Conservation (phyloP, 92 coral and sea anemone genomes). For the Palythoa grandis region DNA sequence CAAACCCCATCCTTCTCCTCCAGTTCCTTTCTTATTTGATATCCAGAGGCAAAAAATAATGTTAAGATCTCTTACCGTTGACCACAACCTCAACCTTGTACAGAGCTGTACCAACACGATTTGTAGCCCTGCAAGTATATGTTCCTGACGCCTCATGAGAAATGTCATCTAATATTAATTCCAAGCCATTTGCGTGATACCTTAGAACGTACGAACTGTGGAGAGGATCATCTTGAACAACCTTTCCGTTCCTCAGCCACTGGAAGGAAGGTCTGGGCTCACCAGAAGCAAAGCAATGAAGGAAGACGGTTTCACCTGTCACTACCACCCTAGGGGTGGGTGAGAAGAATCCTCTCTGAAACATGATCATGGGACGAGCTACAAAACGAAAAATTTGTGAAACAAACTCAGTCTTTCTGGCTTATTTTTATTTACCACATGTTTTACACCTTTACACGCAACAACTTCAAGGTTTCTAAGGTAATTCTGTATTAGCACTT, state of each 20-base stretch:
- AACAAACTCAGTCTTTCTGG: neutral
- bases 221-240: neutral
- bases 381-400: neutral
- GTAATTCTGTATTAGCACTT: neutral
- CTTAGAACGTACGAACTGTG: neutral
- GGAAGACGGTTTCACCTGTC: neutral
- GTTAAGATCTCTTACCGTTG: too few relatives aligned
- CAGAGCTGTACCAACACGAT: constrained; percentile 4
- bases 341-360: constrained; percentile 17
- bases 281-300: constrained; percentile 23
- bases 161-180: neutral
- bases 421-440: neutral
- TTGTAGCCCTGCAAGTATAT: constrained; percentile 4
- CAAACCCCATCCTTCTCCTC: neutral
- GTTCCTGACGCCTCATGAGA: neutral
- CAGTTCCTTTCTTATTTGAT: neutral
- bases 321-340: constrained; percentile 11
- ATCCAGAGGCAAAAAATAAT: too few relatives aligned
- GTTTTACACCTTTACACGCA: neutral
- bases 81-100: neutral
- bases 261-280: constrained; percentile 22
- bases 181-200: neutral
- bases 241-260: constrained; percentile 19
- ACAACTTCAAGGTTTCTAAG: neutral
- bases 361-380: constrained; percentile 19